A percentile compares a stretch with the other conserved stretches of the same genome.
Evolutionary conservation across 35 echinoderm and acorn worm species (phyloP).

Genomic region (Patiria miniata): DNA sequence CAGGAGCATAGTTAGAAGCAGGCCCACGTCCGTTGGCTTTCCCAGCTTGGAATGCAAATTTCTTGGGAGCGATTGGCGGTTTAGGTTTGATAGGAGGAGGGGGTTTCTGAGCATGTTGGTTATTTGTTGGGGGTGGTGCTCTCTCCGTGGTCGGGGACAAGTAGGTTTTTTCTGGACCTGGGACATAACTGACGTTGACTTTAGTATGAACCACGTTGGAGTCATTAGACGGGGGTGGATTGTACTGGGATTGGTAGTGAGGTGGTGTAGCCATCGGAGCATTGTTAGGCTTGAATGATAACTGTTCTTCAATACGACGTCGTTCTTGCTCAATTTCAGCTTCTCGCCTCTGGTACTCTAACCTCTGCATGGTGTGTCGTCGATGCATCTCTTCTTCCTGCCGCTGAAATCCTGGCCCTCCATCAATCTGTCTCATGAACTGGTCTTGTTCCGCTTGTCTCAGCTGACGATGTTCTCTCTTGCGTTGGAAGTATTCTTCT

Average conservation of each 20-base stretch:
- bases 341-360: slow-evolving; percentile 75
- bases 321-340: slow-evolving; percentile 90
- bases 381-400: slow-evolving; percentile 88
- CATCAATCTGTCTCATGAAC: slow-evolving; percentile 12
- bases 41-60: slow-evolving; percentile 8
- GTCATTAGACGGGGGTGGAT: background rate
- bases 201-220: slow-evolving; percentile 48
- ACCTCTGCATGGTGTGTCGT: slow-evolving; percentile 75
- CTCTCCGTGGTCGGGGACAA: slow-evolving; percentile 24
- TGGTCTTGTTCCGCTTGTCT: slow-evolving; percentile 7
- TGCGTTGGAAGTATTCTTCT: slow-evolving; percentile 12
- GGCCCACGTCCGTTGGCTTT: slow-evolving; percentile 38
- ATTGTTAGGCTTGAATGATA: slow-evolving; percentile 40
- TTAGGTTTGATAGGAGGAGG: slow-evolving; percentile 47
- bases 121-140: slow-evolving; percentile 47
- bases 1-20: slow-evolving; percentile 15
- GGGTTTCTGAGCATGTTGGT: slow-evolving; percentile 37
- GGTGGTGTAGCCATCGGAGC: background rate
- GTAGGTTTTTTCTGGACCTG: slow-evolving; percentile 58
- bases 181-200: slow-evolving; percentile 64
- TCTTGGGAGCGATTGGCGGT: slow-evolving; percentile 43
- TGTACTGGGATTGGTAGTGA: too few species aligned
- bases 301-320: slow-evolving; percentile 72
- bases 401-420: slow-evolving; percentile 27
- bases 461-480: slow-evolving; percentile 1